Percentiles rank a stretch among this genome's conserved stretches.
These are phyloP conservation scores for Trachelus stipa DNA, from an alignment of 2,888 invertebrate genomes.

Conservation along the genomic window DNA sequence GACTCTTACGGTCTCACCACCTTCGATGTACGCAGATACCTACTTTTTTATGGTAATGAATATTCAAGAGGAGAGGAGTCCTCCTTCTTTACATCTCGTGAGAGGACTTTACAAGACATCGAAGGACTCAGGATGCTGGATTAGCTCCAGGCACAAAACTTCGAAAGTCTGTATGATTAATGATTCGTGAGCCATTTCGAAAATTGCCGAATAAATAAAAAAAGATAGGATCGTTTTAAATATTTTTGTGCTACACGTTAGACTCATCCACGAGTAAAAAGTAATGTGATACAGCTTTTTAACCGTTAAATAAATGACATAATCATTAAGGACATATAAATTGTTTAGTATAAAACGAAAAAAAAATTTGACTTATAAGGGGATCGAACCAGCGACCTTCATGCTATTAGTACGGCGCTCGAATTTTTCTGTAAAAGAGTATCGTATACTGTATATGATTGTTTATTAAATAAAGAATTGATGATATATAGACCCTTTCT, in stretches of 20 bases:
- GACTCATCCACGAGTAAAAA: not conserved
- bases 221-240: not conserved
- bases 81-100: not conserved
- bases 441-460: too few relatives aligned
- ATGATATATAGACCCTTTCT: not conserved
- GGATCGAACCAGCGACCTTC: constrained; percentile 60
- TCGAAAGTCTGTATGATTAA: constrained; percentile 7
- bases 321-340: not conserved
- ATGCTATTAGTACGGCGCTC: constrained; percentile 61
- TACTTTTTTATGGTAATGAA: constrained; percentile 10
- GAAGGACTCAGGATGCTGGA: constrained; percentile 1
- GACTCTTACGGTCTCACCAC: constrained; percentile 8
- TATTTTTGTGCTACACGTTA: not conserved
- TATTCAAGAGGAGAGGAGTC: not conserved
- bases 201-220: not conserved
- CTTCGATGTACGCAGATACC: not conserved
- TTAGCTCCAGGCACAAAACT: not conserved
- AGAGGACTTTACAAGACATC: not conserved
- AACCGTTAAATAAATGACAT: not conserved
- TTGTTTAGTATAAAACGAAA: not conserved
- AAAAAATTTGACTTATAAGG: constrained; percentile 33
- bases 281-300: not conserved
- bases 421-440: constrained; percentile 27
- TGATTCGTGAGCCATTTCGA: not conserved
- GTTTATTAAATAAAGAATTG: not conserved